A percentile compares a stretch with the other conserved stretches of the same genome.
These are phyloP conservation scores for Poeciliopsis infans DNA, from an alignment of 2,797 vertebrate species.

Conservation along the genomic window DNA sequence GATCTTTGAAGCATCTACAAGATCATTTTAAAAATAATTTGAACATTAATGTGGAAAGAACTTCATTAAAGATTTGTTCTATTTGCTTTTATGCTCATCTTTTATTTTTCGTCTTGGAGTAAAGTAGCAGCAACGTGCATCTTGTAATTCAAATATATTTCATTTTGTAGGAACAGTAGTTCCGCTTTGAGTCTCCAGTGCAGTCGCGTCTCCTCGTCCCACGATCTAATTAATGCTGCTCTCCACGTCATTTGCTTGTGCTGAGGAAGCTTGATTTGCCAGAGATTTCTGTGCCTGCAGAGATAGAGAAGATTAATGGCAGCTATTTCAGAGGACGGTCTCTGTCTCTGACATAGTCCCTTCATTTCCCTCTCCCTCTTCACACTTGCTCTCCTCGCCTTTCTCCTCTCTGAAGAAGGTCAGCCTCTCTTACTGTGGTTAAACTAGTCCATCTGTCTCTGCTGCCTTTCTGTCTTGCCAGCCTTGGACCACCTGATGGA, in stretches of 20 bases:
- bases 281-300: slow-evolving; percentile 53
- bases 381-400: slow-evolving; percentile 16
- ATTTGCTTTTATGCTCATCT: background rate
- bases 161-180: slow-evolving; percentile 2
- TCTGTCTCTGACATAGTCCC: slow-evolving; percentile 46
- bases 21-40: background rate
- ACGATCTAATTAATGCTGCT: slow-evolving; percentile 9
- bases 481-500: slow-evolving; percentile 61
- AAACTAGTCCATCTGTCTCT: slow-evolving; percentile 66
- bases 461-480: slow-evolving; percentile 44
- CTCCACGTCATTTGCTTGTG: slow-evolving; percentile 27
- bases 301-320: slow-evolving; percentile 74
- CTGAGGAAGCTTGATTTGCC: slow-evolving; percentile 8
- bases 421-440: slow-evolving; percentile 62
- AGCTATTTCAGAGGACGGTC: slow-evolving; percentile 56
- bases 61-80: background rate
- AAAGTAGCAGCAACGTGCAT: too few species aligned
- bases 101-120: background rate
- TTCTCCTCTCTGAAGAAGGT: slow-evolving; percentile 51
- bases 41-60: background rate
- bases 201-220: slow-evolving; percentile 23
- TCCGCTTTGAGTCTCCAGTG: background rate
- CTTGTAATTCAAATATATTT: slow-evolving; percentile 23
- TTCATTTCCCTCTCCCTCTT: slow-evolving; percentile 28
- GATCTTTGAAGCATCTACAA: background rate